Percentiles rank a stretch among this genome's conserved stretches.
phyloP scores from a whole-genome alignment of 1,140 invertebrate genomes.

The Caenorhabditis latens region DNA sequence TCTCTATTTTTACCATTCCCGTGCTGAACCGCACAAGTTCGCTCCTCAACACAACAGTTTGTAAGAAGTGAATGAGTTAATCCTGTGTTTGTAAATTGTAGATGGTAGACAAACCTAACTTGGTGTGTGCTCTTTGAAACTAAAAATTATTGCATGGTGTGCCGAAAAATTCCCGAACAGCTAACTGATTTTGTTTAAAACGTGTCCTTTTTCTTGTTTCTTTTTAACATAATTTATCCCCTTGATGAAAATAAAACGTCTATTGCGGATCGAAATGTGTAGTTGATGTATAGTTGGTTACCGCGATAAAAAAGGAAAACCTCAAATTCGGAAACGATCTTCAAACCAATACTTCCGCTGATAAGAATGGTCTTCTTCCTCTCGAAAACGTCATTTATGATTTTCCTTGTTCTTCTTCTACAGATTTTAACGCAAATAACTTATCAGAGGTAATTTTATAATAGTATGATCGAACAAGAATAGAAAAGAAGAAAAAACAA shows the following conservation, averaged over 20 bases:
- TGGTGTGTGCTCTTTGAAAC: neutral
- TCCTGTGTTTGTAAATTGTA: conserved; percentile 10
- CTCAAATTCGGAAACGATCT: neutral
- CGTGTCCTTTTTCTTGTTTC: conserved; percentile 1
- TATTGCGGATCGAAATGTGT: neutral
- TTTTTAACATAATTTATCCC: conserved; percentile 2
- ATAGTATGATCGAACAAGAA: too few species aligned
- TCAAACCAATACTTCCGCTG: conserved; percentile 34
- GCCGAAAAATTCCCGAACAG: conserved; percentile 8
- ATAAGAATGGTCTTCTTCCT: conserved; percentile 24
- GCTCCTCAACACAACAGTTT: conserved; percentile 26
- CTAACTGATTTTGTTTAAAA: neutral
- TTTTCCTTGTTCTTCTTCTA: neutral
- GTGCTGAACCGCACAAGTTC: conserved; percentile 58
- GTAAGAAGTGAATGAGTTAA: neutral
- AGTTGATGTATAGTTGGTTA: neutral
- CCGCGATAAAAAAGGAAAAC: conserved; percentile 28
- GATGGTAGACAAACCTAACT: neutral
- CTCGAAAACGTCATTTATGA: conserved; percentile 1
- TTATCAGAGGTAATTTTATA: neutral
- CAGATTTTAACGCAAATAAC: neutral
- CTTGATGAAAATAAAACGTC: neutral
- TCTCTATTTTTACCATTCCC: conserved; percentile 59
- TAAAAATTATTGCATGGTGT: conserved; percentile 15
- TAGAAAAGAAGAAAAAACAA: too few species aligned